Evolutionary conservation across 2,797 vertebrate species (phyloP).

Genomic region (Scolopax bukidnonensis): DNA sequence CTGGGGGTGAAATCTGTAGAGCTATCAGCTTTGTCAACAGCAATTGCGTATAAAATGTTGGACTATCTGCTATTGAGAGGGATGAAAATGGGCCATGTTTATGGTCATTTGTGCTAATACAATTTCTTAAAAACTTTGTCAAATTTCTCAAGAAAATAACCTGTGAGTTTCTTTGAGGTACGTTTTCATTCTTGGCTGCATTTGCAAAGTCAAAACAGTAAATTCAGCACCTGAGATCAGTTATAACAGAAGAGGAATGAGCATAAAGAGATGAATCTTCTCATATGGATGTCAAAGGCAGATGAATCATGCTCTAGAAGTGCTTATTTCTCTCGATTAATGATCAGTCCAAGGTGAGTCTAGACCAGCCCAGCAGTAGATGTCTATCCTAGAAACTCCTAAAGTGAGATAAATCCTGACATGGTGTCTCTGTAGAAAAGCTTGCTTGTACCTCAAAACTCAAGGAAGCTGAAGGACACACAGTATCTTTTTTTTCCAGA

Average conservation of each 20-base stretch:
- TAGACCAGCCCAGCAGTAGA: constrained; percentile 13
- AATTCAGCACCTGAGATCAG: neutral
- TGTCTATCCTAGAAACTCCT: neutral
- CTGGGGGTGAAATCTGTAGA: neutral
- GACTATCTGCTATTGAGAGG: neutral
- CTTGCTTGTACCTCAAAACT: neutral
- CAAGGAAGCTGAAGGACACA: neutral
- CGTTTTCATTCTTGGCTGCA: neutral
- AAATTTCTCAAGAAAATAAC: neutral
- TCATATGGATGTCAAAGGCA: neutral
- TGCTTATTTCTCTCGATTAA: neutral
- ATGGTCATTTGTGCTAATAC: neutral
- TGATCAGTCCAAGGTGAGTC: neutral
- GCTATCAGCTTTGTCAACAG: neutral
- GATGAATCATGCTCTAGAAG: neutral
- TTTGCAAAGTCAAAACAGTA: neutral
- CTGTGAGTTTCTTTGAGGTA: neutral
- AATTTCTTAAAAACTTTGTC: neutral
- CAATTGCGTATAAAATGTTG: neutral
- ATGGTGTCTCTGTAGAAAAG: neutral
- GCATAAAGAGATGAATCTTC: neutral
- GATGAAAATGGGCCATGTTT: neutral
- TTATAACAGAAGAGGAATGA: neutral
- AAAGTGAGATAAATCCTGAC: neutral
- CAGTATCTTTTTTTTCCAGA: neutral